Evolutionary conservation across 2,113 vertebrate species (phyloP).

Genomic region (Pteruthius melanotis): DNA sequence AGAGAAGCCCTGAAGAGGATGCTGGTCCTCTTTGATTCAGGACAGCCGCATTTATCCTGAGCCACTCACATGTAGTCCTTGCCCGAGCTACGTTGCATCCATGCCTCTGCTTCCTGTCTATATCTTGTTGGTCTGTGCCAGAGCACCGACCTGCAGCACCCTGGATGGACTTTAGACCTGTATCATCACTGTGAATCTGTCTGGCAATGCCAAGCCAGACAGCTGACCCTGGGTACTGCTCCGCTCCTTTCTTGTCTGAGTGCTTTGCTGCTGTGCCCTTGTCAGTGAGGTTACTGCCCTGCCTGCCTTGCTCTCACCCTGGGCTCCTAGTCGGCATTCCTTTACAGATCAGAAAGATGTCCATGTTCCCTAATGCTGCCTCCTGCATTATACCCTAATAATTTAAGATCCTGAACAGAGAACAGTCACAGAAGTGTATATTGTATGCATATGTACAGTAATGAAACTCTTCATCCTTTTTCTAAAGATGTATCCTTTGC

Average conservation of each 20-base stretch:
- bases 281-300: not conserved
- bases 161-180: not conserved
- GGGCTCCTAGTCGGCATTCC: not conserved
- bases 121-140: not conserved
- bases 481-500: not conserved
- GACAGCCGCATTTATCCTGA: not conserved
- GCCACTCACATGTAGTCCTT: accelerated
- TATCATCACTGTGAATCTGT: not conserved
- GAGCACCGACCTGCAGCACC: not conserved
- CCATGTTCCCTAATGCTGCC: not conserved
- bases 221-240: not conserved
- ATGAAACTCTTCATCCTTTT: not conserved
- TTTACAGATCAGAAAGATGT: not conserved
- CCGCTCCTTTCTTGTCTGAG: not conserved
- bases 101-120: not conserved
- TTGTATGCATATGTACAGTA: not conserved
- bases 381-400: not conserved
- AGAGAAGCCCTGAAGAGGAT: accelerated
- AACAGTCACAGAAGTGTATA: not conserved
- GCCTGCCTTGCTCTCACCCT: not conserved
- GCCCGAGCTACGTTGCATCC: accelerated
- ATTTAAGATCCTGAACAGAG: not conserved
- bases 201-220: not conserved
- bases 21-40: not conserved
- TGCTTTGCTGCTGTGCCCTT: not conserved